Percentiles rank a stretch among this genome's conserved stretches.
phyloP scores from a whole-genome alignment of 1,140 invertebrate genomes.

The Phthorimaea operculella region DNA sequence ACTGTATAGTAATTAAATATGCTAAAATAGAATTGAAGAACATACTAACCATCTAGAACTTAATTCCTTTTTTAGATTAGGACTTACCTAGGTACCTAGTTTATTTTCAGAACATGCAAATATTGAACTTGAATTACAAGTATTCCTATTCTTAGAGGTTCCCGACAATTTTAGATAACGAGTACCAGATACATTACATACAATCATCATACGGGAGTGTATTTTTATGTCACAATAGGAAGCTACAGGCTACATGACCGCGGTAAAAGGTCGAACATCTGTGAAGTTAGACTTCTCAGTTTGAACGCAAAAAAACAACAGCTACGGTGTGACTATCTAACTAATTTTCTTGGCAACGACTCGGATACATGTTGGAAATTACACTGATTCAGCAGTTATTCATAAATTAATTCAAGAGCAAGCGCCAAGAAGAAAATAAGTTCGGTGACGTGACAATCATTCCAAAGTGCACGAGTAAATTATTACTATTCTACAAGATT shows the following conservation, averaged over 20 bases:
- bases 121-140: too few relatives aligned
- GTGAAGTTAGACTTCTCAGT: background rate
- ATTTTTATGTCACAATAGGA: background rate
- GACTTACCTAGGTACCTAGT: too few relatives aligned
- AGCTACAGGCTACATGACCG: background rate
- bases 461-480: conserved; percentile 41
- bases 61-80: too few relatives aligned
- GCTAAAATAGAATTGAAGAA: too few relatives aligned
- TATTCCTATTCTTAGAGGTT: too few relatives aligned
- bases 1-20: too few relatives aligned
- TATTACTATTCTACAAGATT: conserved; percentile 23
- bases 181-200: too few relatives aligned
- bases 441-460: conserved; percentile 65
- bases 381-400: conserved; percentile 17
- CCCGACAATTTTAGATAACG: too few relatives aligned
- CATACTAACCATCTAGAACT: too few relatives aligned
- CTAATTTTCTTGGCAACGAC: conserved; percentile 17
- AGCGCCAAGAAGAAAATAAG: conserved; percentile 43
- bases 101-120: too few relatives aligned
- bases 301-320: background rate
- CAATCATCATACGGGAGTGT: too few relatives aligned
- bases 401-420: conserved; percentile 16
- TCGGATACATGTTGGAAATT: conserved; percentile 8
- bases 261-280: conserved; percentile 1
- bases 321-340: background rate